Evolutionary conservation across 2,888 invertebrate genomes (phyloP).

Genomic region (Petrolisthes manimaculis): DNA sequence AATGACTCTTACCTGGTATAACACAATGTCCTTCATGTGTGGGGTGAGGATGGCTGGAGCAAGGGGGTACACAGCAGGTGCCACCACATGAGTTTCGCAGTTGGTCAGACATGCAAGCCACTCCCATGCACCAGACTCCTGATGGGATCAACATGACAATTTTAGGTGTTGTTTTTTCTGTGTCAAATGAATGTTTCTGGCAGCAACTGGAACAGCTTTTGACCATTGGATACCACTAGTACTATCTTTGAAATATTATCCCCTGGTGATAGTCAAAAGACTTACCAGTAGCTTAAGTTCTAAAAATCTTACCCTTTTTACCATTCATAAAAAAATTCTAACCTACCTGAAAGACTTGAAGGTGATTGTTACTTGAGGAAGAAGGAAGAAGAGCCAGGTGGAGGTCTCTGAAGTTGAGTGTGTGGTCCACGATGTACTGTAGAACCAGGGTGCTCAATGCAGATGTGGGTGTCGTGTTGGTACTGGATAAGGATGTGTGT

Average conservation of each 20-base stretch:
- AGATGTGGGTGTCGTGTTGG: conserved; percentile 6
- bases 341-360: conserved; percentile 39
- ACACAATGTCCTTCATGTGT: conserved; percentile 27
- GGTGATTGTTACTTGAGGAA: neutral
- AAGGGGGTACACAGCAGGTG: conserved; percentile 19
- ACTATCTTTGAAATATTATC: no score
- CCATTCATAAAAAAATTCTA: neutral
- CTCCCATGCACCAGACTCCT: conserved; percentile 30
- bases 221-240: no score
- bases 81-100: conserved; percentile 35
- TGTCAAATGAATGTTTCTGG: no score
- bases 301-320: neutral
- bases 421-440: conserved; percentile 33
- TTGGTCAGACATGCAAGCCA: conserved; percentile 23
- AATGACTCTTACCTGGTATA: conserved; percentile 18
- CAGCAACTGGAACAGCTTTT: no score
- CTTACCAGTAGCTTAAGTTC: no score
- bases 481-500: neutral
- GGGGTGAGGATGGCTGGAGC: conserved; percentile 40
- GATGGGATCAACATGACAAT: no score
- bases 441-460: conserved; percentile 20
- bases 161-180: no score
- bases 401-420: conserved; percentile 24
- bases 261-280: no score
- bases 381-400: conserved; percentile 13